phyloP scores from a whole-genome alignment of 2,888 invertebrate genomes.

The Diadegma fenestrale region DNA sequence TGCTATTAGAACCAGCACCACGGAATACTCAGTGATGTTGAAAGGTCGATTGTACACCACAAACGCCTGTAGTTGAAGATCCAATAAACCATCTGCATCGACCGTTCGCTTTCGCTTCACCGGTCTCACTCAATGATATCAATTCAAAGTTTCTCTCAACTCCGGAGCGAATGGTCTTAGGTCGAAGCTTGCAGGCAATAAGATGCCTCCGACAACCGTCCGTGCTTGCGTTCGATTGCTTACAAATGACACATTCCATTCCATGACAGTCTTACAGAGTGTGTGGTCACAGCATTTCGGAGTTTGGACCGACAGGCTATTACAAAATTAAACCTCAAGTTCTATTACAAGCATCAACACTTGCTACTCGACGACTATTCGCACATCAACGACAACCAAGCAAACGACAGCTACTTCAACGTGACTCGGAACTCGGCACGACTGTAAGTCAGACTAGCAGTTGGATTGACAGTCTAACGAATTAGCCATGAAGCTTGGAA shows the following conservation, averaged over 20 bases:
- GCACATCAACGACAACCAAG: neutral
- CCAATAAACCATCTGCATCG: constrained; percentile 22
- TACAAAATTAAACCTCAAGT: neutral
- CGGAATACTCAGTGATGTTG: constrained; percentile 12
- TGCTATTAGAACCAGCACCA: constrained; percentile 20
- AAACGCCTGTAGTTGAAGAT: constrained; percentile 11
- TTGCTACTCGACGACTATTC: neutral
- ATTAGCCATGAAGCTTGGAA: neutral
- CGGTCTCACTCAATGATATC: constrained; percentile 11
- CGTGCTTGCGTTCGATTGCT: constrained; percentile 29
- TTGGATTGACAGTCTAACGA: neutral
- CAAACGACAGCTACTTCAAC: neutral
- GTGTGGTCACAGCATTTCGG: neutral
- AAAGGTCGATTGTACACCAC: constrained; percentile 19
- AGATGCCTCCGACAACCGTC: constrained; percentile 26
- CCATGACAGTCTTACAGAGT: neutral
- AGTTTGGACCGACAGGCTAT: neutral
- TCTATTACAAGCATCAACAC: neutral
- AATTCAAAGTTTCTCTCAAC: constrained; percentile 31
- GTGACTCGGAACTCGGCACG: too few species aligned
- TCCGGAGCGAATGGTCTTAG: constrained; percentile 40
- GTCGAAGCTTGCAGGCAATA: constrained; percentile 18
- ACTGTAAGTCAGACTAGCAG: too few species aligned
- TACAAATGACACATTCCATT: constrained; percentile 18
- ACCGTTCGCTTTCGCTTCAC: constrained; percentile 21